A percentile compares a stretch with the other conserved stretches of the same genome.
Conservation (phyloP, 1,140 invertebrate genomes). For the Pomacea maculata region DNA sequence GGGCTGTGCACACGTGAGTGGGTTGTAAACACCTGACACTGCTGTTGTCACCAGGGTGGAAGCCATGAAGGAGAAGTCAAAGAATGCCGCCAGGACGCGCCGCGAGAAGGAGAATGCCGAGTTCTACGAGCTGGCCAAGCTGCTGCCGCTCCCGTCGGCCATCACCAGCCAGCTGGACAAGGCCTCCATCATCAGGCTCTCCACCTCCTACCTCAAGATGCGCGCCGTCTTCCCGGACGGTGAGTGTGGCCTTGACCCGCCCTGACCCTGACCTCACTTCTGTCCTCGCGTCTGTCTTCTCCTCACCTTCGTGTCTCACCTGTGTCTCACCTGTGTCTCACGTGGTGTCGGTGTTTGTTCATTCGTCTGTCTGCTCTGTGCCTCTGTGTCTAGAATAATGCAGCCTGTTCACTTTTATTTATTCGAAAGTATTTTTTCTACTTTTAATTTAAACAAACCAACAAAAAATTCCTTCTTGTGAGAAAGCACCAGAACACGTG, state of each 20-base stretch:
- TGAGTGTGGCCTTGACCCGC: slow-evolving; percentile 48
- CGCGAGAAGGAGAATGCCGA: slow-evolving; percentile 98
- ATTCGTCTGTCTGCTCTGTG: not conserved
- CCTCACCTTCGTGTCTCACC: not conserved
- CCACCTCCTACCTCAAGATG: slow-evolving; percentile 93
- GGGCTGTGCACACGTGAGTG: too few species aligned
- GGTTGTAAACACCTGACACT: too few species aligned
- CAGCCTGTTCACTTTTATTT: too few species aligned
- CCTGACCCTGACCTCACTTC: slow-evolving; percentile 34
- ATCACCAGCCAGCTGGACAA: slow-evolving; percentile 99
- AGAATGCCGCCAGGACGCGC: slow-evolving; percentile 89
- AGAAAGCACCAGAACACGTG: too few species aligned
- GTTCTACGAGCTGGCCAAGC: slow-evolving; percentile 97
- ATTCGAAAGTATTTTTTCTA: too few species aligned
- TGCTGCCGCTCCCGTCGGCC: slow-evolving; percentile 93
- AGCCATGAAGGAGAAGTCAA: slow-evolving; percentile 88
- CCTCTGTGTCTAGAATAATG: not conserved
- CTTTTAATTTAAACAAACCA: too few species aligned
- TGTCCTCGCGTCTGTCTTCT: not conserved
- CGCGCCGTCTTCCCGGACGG: slow-evolving; percentile 64
- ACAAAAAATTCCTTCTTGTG: too few species aligned
- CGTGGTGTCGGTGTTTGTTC: not conserved
- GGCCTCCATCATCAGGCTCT: slow-evolving; percentile 97
- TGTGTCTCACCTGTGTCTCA: not conserved
- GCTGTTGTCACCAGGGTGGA: slow-evolving; percentile 32